A percentile compares a stretch with the other conserved stretches of the same genome.
These are phyloP conservation scores for Matsumurasca onukii DNA, from an alignment of 1,140 invertebrate genomes.

Conservation along the genomic window DNA sequence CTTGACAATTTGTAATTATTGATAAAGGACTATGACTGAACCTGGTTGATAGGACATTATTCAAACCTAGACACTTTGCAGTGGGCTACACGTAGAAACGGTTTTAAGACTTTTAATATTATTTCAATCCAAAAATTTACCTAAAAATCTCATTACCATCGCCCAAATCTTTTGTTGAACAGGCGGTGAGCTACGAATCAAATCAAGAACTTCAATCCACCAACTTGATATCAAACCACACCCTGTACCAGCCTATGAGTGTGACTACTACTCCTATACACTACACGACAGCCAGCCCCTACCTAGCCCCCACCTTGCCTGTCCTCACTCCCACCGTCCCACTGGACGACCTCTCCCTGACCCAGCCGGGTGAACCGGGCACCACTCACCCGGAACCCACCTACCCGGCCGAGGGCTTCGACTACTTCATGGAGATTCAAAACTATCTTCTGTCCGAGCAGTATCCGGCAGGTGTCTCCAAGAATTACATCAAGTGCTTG, in stretches of 20 bases:
- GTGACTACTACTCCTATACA: constrained; percentile 9
- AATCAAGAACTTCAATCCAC: constrained; percentile 3
- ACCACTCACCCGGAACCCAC: constrained; percentile 13
- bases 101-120: too few species aligned
- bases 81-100: too few species aligned
- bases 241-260: constrained; percentile 27
- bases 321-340: background rate
- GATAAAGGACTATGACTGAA: too few species aligned
- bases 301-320: constrained; percentile 8
- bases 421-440: constrained; percentile 39
- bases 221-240: too few species aligned
- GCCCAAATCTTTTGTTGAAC: too few species aligned
- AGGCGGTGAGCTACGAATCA: constrained; percentile 19
- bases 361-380: background rate
- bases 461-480: constrained; percentile 33
- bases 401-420: constrained; percentile 32
- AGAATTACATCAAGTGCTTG: constrained; percentile 36
- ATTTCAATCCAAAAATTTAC: too few species aligned
- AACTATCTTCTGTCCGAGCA: constrained; percentile 29
- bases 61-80: too few species aligned
- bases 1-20: too few species aligned
- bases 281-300: constrained; percentile 10
- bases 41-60: too few species aligned
- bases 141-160: too few species aligned
- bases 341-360: background rate